A percentile compares a stretch with the other conserved stretches of the same genome.
Evolutionary conservation across 2,888 invertebrate genomes (phyloP).

Genomic region (Rhopalosiphum nymphaeae): DNA sequence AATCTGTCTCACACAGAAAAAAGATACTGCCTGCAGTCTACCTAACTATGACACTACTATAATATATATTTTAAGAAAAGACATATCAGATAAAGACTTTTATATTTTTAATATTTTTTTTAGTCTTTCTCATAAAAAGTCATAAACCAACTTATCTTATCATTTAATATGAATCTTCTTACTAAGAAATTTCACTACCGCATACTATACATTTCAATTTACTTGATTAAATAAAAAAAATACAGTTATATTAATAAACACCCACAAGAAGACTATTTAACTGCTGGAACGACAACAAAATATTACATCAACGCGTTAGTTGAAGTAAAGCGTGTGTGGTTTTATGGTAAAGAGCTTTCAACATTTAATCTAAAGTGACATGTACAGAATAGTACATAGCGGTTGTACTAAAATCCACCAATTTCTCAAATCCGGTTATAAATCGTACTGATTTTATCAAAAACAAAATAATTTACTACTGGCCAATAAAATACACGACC

Average conservation of each 20-base stretch:
- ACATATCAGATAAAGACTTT: background rate
- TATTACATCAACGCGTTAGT: background rate
- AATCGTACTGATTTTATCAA: constrained; percentile 21
- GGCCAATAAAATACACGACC: background rate
- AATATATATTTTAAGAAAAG: background rate
- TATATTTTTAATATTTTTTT: background rate
- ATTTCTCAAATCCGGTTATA: background rate
- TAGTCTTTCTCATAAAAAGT: background rate
- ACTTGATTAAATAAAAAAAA: background rate
- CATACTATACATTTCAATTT: background rate
- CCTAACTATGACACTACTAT: background rate
- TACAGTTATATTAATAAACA: background rate
- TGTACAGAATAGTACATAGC: background rate
- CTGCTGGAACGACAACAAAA: background rate
- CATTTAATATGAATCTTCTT: background rate
- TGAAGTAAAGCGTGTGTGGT: background rate
- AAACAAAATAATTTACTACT: constrained; percentile 7
- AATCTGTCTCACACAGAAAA: background rate
- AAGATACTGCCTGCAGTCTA: too few species aligned
- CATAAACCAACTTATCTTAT: background rate
- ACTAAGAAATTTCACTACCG: background rate
- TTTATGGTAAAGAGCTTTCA: background rate
- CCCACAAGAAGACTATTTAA: background rate
- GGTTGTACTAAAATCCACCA: background rate
- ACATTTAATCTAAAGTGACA: background rate